Conservation (phyloP, 1,140 invertebrate species). For the Meloidogyne chitwoodi region DNA sequence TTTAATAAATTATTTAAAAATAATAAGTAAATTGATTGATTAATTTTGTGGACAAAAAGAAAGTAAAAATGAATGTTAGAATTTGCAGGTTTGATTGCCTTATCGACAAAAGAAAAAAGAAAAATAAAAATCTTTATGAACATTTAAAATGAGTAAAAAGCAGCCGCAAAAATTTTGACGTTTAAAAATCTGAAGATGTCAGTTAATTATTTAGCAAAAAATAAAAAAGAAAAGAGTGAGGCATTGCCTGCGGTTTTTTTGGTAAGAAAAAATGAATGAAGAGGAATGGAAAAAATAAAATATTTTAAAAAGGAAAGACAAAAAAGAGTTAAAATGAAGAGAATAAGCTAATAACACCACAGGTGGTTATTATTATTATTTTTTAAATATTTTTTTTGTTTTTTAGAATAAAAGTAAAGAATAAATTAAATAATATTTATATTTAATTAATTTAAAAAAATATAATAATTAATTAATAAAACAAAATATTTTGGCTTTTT, state of each 20-base stretch:
- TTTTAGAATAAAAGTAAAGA: too few species aligned
- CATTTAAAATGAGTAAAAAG: background rate
- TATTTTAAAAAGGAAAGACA: background rate
- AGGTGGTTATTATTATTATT: background rate
- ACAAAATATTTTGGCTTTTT: too few species aligned
- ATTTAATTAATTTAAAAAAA: too few species aligned
- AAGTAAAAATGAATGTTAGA: background rate
- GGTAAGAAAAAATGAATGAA: background rate
- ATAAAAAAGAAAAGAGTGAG: background rate
- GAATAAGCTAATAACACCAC: background rate
- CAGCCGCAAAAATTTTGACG: background rate
- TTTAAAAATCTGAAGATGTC: background rate
- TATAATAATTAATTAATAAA: too few species aligned
- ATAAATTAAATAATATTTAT: too few species aligned
- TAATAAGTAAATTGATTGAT: conserved; percentile 7
- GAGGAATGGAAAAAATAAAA: background rate
- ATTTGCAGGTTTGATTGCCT: background rate
- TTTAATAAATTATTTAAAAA: background rate
- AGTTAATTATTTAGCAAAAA: background rate
- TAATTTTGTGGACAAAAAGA: background rate
- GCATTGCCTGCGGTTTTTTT: background rate
- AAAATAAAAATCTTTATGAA: background rate
- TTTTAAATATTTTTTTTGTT: background rate
- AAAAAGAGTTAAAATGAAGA: background rate
- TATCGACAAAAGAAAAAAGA: background rate